Evolutionary conservation across 2,113 vertebrate genomes (phyloP).

Genomic region (Gymnobelideus leadbeateri): DNA sequence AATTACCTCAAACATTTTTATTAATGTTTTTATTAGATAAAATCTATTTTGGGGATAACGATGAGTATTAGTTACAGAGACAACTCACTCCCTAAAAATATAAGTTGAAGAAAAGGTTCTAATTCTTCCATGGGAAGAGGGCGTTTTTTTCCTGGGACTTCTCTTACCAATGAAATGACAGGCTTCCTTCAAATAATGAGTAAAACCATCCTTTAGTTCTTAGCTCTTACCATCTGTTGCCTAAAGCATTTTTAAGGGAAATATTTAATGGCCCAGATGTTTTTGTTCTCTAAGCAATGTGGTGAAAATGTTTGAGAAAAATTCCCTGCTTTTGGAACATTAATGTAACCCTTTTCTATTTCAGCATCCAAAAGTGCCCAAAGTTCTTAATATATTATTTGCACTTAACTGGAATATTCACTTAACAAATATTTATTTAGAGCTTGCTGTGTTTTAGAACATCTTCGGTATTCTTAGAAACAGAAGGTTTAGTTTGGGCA

Average conservation of each 20-base stretch:
- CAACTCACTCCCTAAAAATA: neutral
- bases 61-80: neutral
- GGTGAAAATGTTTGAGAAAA: neutral
- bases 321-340: conserved; percentile 6
- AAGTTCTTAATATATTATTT: conserved; percentile 10
- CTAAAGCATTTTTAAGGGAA: conserved; percentile 48
- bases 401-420: neutral
- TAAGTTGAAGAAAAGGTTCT: neutral
- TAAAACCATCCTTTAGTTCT: neutral
- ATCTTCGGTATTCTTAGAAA: neutral
- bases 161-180: neutral
- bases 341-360: conserved; percentile 30
- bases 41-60: neutral
- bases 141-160: neutral
- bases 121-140: neutral
- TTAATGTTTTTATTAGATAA: neutral
- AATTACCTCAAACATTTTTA: neutral
- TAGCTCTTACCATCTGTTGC: neutral
- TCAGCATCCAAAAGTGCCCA: neutral
- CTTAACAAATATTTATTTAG: neutral
- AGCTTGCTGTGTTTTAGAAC: neutral
- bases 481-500: neutral
- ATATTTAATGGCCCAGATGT: conserved; percentile 12
- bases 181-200: neutral
- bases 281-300: conserved; percentile 40